Percentiles rank a stretch among this genome's conserved stretches.
These are phyloP conservation scores for Ctenicera cuprea DNA, from an alignment of 2,888 invertebrate species.

Conservation along the genomic window DNA sequence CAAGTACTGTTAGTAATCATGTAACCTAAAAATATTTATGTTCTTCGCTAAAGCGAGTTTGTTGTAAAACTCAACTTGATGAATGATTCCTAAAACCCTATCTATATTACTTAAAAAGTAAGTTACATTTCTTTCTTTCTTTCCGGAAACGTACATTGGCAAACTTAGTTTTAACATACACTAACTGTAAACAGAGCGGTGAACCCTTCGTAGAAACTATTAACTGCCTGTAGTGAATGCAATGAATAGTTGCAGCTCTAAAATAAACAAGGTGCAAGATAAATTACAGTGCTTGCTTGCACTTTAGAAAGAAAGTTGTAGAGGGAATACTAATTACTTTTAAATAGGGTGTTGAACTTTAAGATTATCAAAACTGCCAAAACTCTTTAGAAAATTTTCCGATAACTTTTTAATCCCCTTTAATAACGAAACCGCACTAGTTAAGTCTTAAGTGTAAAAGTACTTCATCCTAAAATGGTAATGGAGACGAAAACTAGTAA, in stretches of 20 bases:
- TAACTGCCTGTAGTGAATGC: conserved; percentile 33
- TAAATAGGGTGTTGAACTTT: neutral
- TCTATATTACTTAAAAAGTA: no score
- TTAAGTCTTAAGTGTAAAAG: neutral
- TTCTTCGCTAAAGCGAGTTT: no score
- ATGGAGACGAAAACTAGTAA: no score
- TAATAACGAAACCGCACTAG: conserved; percentile 9
- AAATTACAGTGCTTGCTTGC: conserved; percentile 24
- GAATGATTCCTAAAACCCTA: no score
- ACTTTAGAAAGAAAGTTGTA: conserved; percentile 23
- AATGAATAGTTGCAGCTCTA: conserved; percentile 28
- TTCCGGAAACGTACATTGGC: neutral
- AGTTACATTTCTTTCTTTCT: no score
- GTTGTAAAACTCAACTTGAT: no score
- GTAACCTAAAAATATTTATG: no score
- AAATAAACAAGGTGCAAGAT: conserved; percentile 33
- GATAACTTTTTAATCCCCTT: conserved; percentile 11
- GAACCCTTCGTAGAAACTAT: conserved; percentile 30
- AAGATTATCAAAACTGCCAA: neutral
- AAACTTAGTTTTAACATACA: conserved; percentile 6
- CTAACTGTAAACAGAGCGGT: conserved; percentile 3
- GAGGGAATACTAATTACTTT: conserved; percentile 30
- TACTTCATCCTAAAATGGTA: no score
- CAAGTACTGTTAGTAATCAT: no score
- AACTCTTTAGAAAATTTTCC: neutral